Percentiles rank a stretch among this genome's conserved stretches.
Evolutionary conservation across 2,113 vertebrate genomes (phyloP).

Genomic region (Erythrocercus mccallii): DNA sequence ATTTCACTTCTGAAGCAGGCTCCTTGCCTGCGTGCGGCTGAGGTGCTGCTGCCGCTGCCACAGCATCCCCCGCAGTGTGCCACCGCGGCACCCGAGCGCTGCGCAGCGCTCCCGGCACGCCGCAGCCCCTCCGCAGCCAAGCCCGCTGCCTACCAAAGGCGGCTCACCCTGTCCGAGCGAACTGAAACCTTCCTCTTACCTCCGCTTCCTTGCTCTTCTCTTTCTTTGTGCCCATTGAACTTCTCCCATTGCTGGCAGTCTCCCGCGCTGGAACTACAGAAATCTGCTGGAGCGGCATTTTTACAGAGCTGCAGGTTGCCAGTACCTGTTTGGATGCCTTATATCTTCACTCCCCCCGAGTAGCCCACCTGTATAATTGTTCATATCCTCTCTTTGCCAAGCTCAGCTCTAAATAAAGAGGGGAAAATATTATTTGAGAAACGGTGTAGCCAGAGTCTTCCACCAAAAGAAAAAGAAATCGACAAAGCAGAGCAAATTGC

Average conservation of each 20-base stretch:
- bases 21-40: not conserved
- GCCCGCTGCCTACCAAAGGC: not conserved
- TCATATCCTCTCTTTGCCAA: slow-evolving; percentile 78
- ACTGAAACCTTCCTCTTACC: slow-evolving; percentile 77
- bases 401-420: slow-evolving; percentile 72
- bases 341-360: slow-evolving; percentile 71
- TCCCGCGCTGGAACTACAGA: slow-evolving; percentile 87
- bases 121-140: not conserved
- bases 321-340: slow-evolving; percentile 68
- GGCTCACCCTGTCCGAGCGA: not conserved
- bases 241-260: slow-evolving; percentile 79
- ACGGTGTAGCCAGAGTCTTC: slow-evolving; percentile 31
- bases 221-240: slow-evolving; percentile 80
- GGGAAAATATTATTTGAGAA: slow-evolving; percentile 69
- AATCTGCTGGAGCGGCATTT: slow-evolving; percentile 91
- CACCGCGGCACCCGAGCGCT: not conserved
- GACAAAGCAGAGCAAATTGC: slow-evolving; percentile 13
- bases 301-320: slow-evolving; percentile 69
- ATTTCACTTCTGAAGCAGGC: not conserved
- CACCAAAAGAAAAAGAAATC: not conserved
- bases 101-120: not conserved
- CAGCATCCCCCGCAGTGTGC: not conserved
- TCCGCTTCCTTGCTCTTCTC: slow-evolving; percentile 84
- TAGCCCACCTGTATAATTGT: slow-evolving; percentile 73
- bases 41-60: not conserved